These are phyloP conservation scores for Aplysia californica DNA, from an alignment of 1,140 invertebrate genomes.

Conservation along the genomic window DNA sequence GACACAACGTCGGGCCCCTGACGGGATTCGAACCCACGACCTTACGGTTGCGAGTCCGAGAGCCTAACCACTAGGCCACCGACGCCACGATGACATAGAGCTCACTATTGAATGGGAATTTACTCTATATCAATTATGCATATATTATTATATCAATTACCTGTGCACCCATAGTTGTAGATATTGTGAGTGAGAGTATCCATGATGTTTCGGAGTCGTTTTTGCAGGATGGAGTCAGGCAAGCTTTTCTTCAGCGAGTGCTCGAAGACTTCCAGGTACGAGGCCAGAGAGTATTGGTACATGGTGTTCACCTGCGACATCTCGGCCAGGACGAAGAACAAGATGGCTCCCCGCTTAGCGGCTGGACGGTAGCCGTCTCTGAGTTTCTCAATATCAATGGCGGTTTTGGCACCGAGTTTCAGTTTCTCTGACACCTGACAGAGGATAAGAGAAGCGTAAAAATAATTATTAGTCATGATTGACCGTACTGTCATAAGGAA, in stretches of 20 bases:
- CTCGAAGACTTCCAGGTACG: slow-evolving; percentile 77
- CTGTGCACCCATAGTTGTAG: slow-evolving; percentile 90
- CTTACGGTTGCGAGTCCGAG: no score
- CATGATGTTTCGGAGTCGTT: slow-evolving; percentile 84
- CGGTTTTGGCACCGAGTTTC: slow-evolving; percentile 78
- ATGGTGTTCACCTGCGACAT: slow-evolving; percentile 87
- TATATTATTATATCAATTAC: no score
- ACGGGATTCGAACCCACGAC: no score
- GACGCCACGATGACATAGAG: neutral
- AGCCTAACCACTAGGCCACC: no score
- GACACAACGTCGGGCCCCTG: no score
- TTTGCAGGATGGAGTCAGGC: slow-evolving; percentile 78
- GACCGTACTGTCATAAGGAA: no score
- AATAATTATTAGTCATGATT: no score
- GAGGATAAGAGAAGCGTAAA: neutral
- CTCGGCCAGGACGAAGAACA: slow-evolving; percentile 90
- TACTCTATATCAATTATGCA: no score
- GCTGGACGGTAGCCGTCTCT: slow-evolving; percentile 85
- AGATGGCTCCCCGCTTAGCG: slow-evolving; percentile 84
- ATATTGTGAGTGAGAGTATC: slow-evolving; percentile 85
- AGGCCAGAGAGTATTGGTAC: slow-evolving; percentile 89
- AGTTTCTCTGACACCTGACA: slow-evolving; percentile 78
- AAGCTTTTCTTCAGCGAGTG: slow-evolving; percentile 83
- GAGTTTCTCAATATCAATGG: slow-evolving; percentile 82
- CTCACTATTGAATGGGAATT: no score